Base-by-base conservation (phyloP, 92 coral and sea anemone species). In the Bergia sp. region DNA sequence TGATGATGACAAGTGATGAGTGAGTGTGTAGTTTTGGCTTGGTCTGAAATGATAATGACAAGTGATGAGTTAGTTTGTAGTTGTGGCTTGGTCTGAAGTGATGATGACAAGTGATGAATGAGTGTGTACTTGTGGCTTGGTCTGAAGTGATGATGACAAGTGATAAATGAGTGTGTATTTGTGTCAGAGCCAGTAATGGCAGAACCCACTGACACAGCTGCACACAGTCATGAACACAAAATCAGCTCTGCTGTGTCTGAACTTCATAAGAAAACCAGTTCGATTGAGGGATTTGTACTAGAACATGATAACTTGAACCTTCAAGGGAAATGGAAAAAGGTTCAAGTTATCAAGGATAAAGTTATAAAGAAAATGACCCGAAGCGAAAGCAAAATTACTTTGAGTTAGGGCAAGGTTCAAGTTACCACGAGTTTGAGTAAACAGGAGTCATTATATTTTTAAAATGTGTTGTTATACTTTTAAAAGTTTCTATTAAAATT, bases 121-220 rank as follows among this genome's bases (percentile, higher is more conserved):
- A 61, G 23, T 61, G 67, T 61, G 7, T 2, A 3, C 5, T 2
- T 1, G 21, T 61, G 0, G 23, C 58, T 36, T 21, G 76, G 38
- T 43, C 29, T 61, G 86, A 82, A 82, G 96, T 88, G 53, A 87
- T 96, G 95, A 94, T 96, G 98, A 92, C 55, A 76, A 23, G 55
- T 61, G 40, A 73, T 81, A 76, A 44, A 93, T 94, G 91, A 92
- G 93, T 91, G 94, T 89, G 84, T 91, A 88, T 82, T 90, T 92
- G 95, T 86, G 81, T 88, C 98, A 95, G 99, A 93, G 92, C 98
- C 99, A 96, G 99, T 67, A 96, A 96, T 95, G 99, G 98, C 65
- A 80, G 98, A 95, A 96, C 98, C 99, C 96, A 95, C 99, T 96
- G 99, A 85, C 88, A 65, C 93, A 82, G 43, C 92, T 91, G 39